Evolutionary conservation across 2,797 vertebrate genomes (phyloP).

Genomic region (Dromococcyx pavoninus): DNA sequence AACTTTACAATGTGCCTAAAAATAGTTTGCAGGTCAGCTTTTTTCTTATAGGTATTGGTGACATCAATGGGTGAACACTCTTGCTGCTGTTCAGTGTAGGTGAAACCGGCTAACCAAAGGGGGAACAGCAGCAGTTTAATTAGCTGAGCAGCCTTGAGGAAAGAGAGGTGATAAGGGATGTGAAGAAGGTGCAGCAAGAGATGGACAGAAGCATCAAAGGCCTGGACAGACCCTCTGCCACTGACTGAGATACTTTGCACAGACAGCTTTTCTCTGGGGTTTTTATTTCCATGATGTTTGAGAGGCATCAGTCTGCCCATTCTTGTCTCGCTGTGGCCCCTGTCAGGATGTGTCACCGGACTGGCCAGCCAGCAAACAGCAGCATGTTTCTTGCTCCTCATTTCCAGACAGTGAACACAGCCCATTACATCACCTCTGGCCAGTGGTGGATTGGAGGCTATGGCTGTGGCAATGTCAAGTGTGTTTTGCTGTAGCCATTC

Average conservation of each 20-base stretch:
- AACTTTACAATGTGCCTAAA: constrained; percentile 43
- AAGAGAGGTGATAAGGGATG: neutral
- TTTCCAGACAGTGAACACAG: constrained; percentile 15
- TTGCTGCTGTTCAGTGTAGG: neutral
- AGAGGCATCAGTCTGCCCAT: neutral
- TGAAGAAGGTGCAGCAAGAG: neutral
- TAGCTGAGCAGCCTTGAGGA: neutral
- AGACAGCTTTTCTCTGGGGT: neutral
- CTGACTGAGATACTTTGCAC: neutral
- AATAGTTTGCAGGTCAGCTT: constrained; percentile 62
- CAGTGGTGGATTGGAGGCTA: neutral
- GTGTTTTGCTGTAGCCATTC: constrained; percentile 7
- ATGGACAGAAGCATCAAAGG: neutral
- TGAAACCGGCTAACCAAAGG: neutral
- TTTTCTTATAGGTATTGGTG: constrained; percentile 39
- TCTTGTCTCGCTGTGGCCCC: neutral
- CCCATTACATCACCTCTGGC: neutral
- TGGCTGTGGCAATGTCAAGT: neutral
- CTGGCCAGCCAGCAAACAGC: neutral
- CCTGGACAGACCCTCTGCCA: neutral
- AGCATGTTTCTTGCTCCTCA: neutral
- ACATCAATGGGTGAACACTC: neutral
- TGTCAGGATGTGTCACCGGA: neutral
- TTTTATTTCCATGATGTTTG: neutral
- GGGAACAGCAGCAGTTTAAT: neutral